Base-by-base conservation (phyloP, 2,797 vertebrate species). In the Phoebastria nigripes region DNA sequence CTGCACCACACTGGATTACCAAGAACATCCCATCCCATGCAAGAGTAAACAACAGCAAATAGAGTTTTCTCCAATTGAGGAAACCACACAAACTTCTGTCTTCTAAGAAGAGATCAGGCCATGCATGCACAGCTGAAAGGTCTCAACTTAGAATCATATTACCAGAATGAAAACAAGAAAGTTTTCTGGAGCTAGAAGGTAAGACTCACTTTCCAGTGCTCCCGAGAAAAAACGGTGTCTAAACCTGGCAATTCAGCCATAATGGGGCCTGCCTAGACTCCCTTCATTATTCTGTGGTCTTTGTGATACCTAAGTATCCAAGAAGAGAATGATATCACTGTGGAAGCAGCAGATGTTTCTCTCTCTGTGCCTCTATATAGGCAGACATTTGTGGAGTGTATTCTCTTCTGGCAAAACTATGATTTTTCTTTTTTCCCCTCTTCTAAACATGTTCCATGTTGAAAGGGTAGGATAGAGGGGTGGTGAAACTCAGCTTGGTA, bases 341-440 rank as follows among this genome's bases (percentile, higher is more conserved):
- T 49, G 15, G 35, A 79, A 87, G 63, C 20, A 71, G 69, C 31
- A 47, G 20, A 46, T 42, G 33, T 41, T 78, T 76, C 25, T 74
- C 44, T 54, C 19, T 58, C 18, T 46, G 44, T 33, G 8, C 9
- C n/a, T 76, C 35, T 67, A 18, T 13, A 41, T 6, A 39, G 12
- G 31, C 44, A 79, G 39, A 47, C 8, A 47, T 59, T 76, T 66
- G 5, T 39, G 20, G 54, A 92, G 26, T 79, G 31, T 28, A 31
- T 84, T 83, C 11, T 90, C 7, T 71, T 85, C 39, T 37, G 12
- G 42, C 51, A 73, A 81, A 93, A 77, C 7, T 42, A 35, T 5
- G 7, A 7, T 12, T 69, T 82, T 77, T 44, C n/a, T 62, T 59
- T 44, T 35, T 7, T 0, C 7, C 0, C 0, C 11, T 24, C 11